These are phyloP conservation scores for Tetramorium parvispinum DNA, from an alignment of 1,140 invertebrate species.

Conservation along the genomic window DNA sequence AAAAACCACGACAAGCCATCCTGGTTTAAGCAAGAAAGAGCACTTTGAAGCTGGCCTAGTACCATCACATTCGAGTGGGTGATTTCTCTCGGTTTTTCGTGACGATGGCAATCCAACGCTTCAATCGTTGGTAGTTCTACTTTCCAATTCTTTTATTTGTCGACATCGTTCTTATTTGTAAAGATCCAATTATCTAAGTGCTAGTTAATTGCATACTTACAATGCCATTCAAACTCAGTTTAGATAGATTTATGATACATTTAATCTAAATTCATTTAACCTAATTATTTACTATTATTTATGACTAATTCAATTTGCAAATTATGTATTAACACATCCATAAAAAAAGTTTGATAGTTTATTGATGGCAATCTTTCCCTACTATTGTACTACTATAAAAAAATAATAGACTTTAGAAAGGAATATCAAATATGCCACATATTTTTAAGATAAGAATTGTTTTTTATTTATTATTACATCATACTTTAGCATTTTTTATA, in stretches of 20 bases:
- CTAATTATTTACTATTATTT: neutral
- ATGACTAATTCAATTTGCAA: neutral
- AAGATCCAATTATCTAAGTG: slow-evolving; percentile 19
- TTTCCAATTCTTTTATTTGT: slow-evolving; percentile 31
- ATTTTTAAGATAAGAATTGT: too few relatives aligned
- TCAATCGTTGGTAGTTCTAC: slow-evolving; percentile 33
- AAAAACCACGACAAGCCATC: slow-evolving; percentile 36
- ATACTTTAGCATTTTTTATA: too few relatives aligned
- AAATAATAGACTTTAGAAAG: too few relatives aligned
- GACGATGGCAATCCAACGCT: slow-evolving; percentile 17
- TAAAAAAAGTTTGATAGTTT: neutral
- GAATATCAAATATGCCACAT: too few relatives aligned
- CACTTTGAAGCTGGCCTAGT: slow-evolving; percentile 45
- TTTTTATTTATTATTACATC: too few relatives aligned
- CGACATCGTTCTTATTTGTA: neutral
- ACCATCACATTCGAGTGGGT: slow-evolving; percentile 48
- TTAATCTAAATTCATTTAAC: neutral
- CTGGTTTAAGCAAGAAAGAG: slow-evolving; percentile 50
- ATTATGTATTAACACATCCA: neutral
- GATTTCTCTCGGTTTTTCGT: slow-evolving; percentile 50
- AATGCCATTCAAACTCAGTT: neutral
- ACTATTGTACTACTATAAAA: too few relatives aligned
- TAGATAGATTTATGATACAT: neutral
- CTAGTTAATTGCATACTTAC: slow-evolving; percentile 9
- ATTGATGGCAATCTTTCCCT: too few relatives aligned